Base-by-base conservation (phyloP, 2,113 vertebrate species). In the Ammodytes dubius region DNA sequence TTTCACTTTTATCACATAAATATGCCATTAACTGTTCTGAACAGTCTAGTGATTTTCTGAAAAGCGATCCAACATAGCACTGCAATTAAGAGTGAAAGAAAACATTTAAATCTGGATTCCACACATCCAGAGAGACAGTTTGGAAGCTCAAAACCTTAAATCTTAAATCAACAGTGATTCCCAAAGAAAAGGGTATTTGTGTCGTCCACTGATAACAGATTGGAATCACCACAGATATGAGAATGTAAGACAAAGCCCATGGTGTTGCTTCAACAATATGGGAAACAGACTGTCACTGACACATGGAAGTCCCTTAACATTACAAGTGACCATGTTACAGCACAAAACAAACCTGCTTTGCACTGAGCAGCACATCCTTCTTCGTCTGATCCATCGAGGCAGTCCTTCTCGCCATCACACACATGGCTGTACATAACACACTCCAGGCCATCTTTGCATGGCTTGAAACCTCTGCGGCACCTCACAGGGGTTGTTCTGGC, bases 331-430 rank as follows among this genome's bases (percentile, higher is more conserved):
- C 27, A 27, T 27, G 27, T 27, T 27, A 27, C 27, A 27, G n/a
- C 1, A 75, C 6, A 61, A 6, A 50, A 43, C 79, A 49, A 56
- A 92, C 93, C 92, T 70, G 65, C 37, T 84, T 86, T 80, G 75
- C 90, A 92, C 2, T 35, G 10, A 49, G 66, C 17, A 4, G 57
- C 80, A 59, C 92, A 92, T 43, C 49, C 85, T 13, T 86, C 86
- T 37, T 94, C 93, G 27, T 94, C 97, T 0, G 96, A 97, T n/a
- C 95, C 96, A 42, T 97, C 97, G 0, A n/a, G 40, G 67, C 97
- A 97, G 91, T 97, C 96, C 3, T 12, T 64, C 61, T 96, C 94
- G 4, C 96, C 96, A 10, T 97, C 95, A 50, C 97, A 97, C 58
- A 96, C 1, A 0, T 95, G 95, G 43, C 92, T 94, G 47, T 81